Percentiles rank a stretch among this genome's conserved stretches.
Evolutionary conservation across 2,888 invertebrate genomes (phyloP).

Genomic region (Ophioninae sp.): DNA sequence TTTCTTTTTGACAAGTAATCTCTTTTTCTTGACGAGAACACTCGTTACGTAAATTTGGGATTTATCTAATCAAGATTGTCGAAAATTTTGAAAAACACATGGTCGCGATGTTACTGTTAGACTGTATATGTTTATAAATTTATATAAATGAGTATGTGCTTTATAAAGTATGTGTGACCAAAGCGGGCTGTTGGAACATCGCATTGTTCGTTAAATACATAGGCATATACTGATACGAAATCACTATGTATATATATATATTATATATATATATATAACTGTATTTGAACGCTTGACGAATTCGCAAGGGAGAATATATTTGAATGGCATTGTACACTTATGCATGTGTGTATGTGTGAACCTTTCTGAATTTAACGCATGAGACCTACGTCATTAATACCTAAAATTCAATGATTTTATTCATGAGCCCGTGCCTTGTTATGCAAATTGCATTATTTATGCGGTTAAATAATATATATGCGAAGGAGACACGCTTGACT

Average conservation of each 20-base stretch:
- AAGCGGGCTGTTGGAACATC: slow-evolving; percentile 31
- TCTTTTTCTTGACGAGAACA: no score
- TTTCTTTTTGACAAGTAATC: no score
- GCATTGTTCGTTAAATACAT: slow-evolving; percentile 43
- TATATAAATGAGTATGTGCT: no score
- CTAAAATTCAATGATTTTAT: slow-evolving; percentile 77
- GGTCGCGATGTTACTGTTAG: no score
- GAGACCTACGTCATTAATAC: slow-evolving; percentile 72
- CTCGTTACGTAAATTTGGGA: no score
- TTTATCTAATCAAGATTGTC: no score
- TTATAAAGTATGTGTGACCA: neutral
- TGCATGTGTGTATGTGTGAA: neutral
- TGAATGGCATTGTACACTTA: slow-evolving; percentile 11
- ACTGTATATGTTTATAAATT: no score
- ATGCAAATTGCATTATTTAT: slow-evolving; percentile 76
- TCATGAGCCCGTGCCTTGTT: slow-evolving; percentile 76
- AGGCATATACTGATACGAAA: neutral
- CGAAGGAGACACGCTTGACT: slow-evolving; percentile 47
- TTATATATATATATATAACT: neutral
- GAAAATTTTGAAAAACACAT: no score
- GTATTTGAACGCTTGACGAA: slow-evolving; percentile 29
- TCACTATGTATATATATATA: neutral
- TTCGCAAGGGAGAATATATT: slow-evolving; percentile 52
- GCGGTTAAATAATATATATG: slow-evolving; percentile 69
- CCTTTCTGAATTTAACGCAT: slow-evolving; percentile 15